Percentiles rank a stretch among this genome's conserved stretches.
phyloP scores from a whole-genome alignment of 1,140 invertebrate genomes.

The Panagrolaimus sp. region DNA sequence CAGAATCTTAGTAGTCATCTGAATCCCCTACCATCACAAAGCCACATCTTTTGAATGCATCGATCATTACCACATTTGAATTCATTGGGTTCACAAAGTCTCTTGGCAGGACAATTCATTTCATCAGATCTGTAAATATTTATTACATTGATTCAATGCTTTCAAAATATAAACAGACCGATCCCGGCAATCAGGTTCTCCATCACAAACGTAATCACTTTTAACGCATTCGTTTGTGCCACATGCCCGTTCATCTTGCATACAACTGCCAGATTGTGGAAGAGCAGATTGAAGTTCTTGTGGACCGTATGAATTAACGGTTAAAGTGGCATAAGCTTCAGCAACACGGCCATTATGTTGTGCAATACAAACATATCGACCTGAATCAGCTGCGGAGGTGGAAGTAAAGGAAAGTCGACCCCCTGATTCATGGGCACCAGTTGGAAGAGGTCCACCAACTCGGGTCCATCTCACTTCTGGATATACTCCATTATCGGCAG shows the following conservation, averaged over 20 bases:
- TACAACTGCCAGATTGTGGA: conserved; percentile 63
- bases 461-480: conserved; percentile 52
- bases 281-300: conserved; percentile 42
- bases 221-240: conserved; percentile 82
- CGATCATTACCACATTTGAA: conserved; percentile 76
- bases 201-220: conserved; percentile 75
- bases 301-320: conserved; percentile 53
- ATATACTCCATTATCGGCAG: conserved; percentile 48
- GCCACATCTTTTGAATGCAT: conserved; percentile 85
- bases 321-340: conserved; percentile 51
- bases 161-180: too few relatives aligned
- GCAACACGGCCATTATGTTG: conserved; percentile 51
- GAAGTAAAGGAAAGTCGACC: conserved; percentile 46
- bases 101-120: conserved; percentile 51
- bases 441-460: conserved; percentile 54
- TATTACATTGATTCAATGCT: too few relatives aligned
- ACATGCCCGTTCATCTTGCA: conserved; percentile 77
- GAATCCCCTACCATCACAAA: conserved; percentile 81
- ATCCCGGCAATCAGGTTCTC: conserved; percentile 67
- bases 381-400: conserved; percentile 36
- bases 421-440: conserved; percentile 41
- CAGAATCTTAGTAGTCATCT: conserved; percentile 74
- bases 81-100: conserved; percentile 83
- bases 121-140: too few relatives aligned
- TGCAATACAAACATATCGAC: conserved; percentile 56